Conservation (phyloP, 2,113 vertebrate species). For the Anarhynchus alexandrinus region DNA sequence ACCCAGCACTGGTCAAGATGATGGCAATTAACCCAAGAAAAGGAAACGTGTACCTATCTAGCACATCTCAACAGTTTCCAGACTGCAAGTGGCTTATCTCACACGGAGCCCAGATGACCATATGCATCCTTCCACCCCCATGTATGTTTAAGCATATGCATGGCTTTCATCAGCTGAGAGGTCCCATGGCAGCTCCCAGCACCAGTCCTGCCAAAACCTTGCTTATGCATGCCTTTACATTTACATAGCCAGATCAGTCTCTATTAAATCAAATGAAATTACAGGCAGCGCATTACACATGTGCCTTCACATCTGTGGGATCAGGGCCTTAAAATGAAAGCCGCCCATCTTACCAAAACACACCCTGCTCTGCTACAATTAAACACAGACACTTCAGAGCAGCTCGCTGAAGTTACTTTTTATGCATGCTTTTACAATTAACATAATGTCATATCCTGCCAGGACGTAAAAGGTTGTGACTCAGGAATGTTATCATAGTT, state of each 20-base stretch:
- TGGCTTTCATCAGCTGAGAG: neutral
- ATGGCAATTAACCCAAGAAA: neutral
- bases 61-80: neutral
- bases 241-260: neutral
- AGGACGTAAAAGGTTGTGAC: neutral
- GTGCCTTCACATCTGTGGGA: conserved; percentile 28
- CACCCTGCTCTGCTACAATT: conserved; percentile 8
- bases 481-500: conserved; percentile 33
- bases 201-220: neutral
- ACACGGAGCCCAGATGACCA: neutral
- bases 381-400: conserved; percentile 41
- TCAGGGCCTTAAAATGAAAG: neutral
- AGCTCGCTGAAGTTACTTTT: neutral
- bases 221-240: neutral
- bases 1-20: neutral
- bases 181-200: neutral
- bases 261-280: neutral
- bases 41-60: neutral
- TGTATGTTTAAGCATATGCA: neutral
- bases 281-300: neutral
- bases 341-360: neutral
- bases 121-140: neutral
- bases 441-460: conserved; percentile 9
- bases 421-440: conserved; percentile 59
- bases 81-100: neutral